Evolutionary conservation across 1,140 invertebrate species (phyloP), one percentile per base, ranked within the genome.

Genomic region (Paralvinella palmiformis): DNA sequence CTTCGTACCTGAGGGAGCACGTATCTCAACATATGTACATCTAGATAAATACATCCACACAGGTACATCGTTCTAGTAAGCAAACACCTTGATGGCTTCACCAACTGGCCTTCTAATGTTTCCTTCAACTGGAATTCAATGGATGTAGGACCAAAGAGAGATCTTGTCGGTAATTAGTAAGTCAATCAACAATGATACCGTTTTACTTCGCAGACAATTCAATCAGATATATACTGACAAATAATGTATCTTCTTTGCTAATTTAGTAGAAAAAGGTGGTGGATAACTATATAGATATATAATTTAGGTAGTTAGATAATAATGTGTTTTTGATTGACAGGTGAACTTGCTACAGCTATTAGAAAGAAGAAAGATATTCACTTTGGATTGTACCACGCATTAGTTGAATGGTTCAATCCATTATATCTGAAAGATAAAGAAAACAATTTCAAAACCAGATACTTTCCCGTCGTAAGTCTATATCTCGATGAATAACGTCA

Each of bases 351-450:
- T 1, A 68, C 55, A 22, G 75, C 82, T 4, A 77, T 85, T 32
- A 60, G 76, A n/a, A 71, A 71, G 6, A 73, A 67, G 36, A 78
- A 74, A 6, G 69, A 72, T 22, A 62, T 85, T 4, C 74, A 75
- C 48, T 94, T 94, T 79, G 93, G 92, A 2, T 76, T 94, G 0
- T 96, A 95, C 75, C 91, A 95, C 75, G 94, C 92, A 0, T 73
- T 95, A 10, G 94, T 87, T 73, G 93, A 95, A 78, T 95, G 92
- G 92, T 96, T 86, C 72, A 89, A 96, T 81, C 91, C 91, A 0
- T 78, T 94, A 31, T 95, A 91, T 75, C 70, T 89, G 22, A 71
- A 84, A 32, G 93, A 95, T 72, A 89, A 89, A 76, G 69, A 72
- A 1, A 85, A 83, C 41, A 84, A 87, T 50, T 92, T 88, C 69